Conservation (phyloP, 2,113 vertebrate genomes). For the Andinoacara biseriatus region DNA sequence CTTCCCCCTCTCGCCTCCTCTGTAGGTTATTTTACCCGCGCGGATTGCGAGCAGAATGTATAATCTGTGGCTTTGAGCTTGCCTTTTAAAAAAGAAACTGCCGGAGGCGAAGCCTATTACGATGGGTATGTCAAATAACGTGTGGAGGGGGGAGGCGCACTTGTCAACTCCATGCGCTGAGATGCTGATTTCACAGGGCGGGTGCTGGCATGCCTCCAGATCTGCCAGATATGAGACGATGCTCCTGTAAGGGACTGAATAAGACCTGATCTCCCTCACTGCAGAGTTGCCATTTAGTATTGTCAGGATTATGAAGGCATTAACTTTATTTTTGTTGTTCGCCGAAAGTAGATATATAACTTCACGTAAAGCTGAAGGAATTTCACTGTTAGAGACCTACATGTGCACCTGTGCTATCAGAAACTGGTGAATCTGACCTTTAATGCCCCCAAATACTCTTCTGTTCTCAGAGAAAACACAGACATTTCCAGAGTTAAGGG, state of each 20-base stretch:
- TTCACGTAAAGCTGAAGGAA: not conserved
- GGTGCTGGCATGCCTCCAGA: constrained; percentile 90
- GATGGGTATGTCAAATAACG: constrained; percentile 74
- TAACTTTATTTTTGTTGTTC: no score
- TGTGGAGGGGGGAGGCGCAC: constrained; percentile 75
- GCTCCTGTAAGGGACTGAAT: constrained; percentile 43
- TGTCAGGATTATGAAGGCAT: not conserved
- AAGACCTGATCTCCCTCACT: constrained; percentile 15
- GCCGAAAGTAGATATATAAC: no score
- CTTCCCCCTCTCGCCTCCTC: constrained; percentile 59
- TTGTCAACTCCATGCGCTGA: constrained; percentile 66
- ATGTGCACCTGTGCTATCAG: not conserved
- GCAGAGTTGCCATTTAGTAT: not conserved
- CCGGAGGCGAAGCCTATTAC: constrained; percentile 72
- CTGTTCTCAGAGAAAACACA: not conserved
- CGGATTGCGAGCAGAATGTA: constrained; percentile 88
- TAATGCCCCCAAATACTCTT: not conserved
- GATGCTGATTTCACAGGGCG: constrained; percentile 79
- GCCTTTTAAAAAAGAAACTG: constrained; percentile 87
- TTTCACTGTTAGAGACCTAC: not conserved
- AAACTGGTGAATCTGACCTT: not conserved
- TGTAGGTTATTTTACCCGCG: constrained; percentile 82
- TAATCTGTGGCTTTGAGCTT: constrained; percentile 84
- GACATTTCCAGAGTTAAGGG: constrained; percentile 22
- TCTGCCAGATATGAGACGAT: constrained; percentile 87